Evolutionary conservation across 2,888 invertebrate genomes (phyloP).

Genomic region (Eupithecia subumbrata): DNA sequence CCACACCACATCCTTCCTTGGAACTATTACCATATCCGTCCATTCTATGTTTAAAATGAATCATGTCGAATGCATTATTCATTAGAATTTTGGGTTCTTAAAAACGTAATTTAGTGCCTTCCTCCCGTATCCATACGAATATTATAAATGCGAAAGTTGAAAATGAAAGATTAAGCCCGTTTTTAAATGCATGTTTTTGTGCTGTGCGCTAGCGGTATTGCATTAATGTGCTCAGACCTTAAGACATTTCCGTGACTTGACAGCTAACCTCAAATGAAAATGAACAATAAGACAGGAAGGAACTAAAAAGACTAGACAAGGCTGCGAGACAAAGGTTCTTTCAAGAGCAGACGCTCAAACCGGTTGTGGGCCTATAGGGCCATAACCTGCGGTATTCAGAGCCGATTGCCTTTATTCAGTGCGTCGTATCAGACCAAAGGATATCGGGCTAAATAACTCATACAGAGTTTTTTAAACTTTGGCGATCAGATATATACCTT

Average conservation of each 20-base stretch:
- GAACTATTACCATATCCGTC: slow-evolving; percentile 76
- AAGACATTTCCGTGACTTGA: slow-evolving; percentile 12
- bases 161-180: not conserved
- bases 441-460: not conserved
- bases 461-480: not conserved
- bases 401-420: not conserved
- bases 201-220: too few relatives aligned
- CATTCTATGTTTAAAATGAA: slow-evolving; percentile 61
- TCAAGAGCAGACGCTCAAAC: slow-evolving; percentile 29
- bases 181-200: too few relatives aligned
- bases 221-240: too few relatives aligned
- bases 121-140: not conserved
- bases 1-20: slow-evolving; percentile 52
- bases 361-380: slow-evolving; percentile 34
- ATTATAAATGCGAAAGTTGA: not conserved
- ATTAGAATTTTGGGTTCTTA: slow-evolving; percentile 5
- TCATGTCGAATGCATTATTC: slow-evolving; percentile 13
- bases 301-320: slow-evolving; percentile 29
- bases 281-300: slow-evolving; percentile 25
- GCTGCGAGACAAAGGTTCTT: slow-evolving; percentile 29
- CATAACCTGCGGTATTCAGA: slow-evolving; percentile 49
- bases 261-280: slow-evolving; percentile 20
- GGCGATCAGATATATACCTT: not conserved
- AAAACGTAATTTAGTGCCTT: not conserved
- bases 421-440: slow-evolving; percentile 1